Conservation (phyloP, 1,140 invertebrate genomes). For the Drosophila orosa region DNA sequence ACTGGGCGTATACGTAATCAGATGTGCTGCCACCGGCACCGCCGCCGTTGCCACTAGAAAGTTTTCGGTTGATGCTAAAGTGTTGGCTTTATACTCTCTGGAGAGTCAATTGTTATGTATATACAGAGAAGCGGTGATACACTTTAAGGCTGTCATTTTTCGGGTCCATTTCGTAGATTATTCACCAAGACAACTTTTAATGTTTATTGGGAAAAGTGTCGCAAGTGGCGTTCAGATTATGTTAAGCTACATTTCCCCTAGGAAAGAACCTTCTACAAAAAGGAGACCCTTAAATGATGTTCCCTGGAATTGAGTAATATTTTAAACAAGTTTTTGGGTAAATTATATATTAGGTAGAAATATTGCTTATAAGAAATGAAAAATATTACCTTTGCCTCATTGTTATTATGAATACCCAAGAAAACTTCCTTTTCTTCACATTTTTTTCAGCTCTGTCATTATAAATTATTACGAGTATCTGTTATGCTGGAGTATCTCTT, state of each 20-base stretch:
- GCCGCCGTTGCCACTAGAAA: conserved; percentile 21
- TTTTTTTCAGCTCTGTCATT: neutral
- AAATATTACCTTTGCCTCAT: no score
- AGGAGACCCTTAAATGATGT: neutral
- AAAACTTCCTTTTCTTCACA: neutral
- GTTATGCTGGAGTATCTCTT: conserved; percentile 4
- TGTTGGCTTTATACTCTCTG: conserved; percentile 25
- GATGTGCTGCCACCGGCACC: conserved; percentile 24
- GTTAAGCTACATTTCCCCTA: conserved; percentile 9
- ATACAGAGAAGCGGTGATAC: conserved; percentile 1
- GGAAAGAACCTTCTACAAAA: neutral
- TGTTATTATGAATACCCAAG: neutral
- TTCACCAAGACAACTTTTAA: conserved; percentile 13
- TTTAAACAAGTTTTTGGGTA: neutral
- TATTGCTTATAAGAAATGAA: neutral
- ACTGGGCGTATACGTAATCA: conserved; percentile 67
- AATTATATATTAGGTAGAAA: neutral
- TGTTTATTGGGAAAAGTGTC: conserved; percentile 30
- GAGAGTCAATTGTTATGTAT: conserved; percentile 38
- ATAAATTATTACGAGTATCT: no score
- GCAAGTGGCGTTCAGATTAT: conserved; percentile 5
- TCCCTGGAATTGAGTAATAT: neutral
- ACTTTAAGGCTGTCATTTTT: conserved; percentile 15
- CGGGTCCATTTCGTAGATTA: conserved; percentile 12
- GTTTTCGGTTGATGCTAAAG: conserved; percentile 28